phyloP scores from a whole-genome alignment of 2,888 invertebrate genomes.

The Drosophila multiciliata region DNA sequence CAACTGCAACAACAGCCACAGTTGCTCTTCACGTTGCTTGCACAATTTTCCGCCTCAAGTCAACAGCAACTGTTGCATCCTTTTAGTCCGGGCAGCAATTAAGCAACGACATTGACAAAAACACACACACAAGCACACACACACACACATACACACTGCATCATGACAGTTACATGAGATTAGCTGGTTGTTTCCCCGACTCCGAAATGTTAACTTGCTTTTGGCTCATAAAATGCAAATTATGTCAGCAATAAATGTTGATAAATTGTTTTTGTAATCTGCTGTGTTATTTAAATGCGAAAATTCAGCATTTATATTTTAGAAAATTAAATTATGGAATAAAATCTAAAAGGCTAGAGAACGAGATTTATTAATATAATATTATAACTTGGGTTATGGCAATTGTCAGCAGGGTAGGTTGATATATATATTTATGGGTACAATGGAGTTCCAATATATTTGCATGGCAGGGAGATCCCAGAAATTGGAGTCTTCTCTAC shows the following conservation, averaged over 20 bases:
- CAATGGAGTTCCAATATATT: neutral
- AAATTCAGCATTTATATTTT: neutral
- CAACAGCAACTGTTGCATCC: conserved; percentile 56
- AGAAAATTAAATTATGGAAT: neutral
- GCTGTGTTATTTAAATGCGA: too few species aligned
- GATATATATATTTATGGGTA: neutral
- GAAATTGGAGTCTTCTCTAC: neutral
- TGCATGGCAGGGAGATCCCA: neutral
- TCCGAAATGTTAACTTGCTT: conserved; percentile 27
- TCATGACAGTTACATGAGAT: conserved; percentile 42
- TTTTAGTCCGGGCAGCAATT: conserved; percentile 65
- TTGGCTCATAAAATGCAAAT: conserved; percentile 65
- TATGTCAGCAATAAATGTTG: conserved; percentile 70
- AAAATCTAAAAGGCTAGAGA: neutral
- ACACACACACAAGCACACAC: neutral
- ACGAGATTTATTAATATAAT: neutral
- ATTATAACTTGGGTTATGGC: neutral
- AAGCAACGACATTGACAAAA: conserved; percentile 56
- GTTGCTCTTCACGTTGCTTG: conserved; percentile 52
- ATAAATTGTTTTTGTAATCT: conserved; percentile 67
- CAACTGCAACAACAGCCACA: neutral
- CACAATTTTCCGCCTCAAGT: conserved; percentile 71
- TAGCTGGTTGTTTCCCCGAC: conserved; percentile 11
- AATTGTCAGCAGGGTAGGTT: neutral
- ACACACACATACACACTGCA: conserved; percentile 3